phyloP scores from a whole-genome alignment of 2,113 vertebrate species.

The Cyanoderma ruficeps region DNA sequence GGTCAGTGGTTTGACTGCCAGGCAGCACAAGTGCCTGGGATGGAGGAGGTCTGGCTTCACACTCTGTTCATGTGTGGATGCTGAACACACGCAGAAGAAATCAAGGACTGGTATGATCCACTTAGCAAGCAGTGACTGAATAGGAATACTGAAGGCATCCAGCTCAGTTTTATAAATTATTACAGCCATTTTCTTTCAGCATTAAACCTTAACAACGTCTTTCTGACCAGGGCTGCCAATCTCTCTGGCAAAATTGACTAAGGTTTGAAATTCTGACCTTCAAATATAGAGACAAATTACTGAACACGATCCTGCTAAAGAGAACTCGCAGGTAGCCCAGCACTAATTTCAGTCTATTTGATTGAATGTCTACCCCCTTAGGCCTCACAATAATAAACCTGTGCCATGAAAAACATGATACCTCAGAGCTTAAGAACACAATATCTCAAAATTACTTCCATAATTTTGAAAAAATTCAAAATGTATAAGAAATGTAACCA shows the following conservation, averaged over 20 bases:
- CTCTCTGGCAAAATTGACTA: neutral
- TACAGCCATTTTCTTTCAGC: neutral
- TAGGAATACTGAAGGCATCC: neutral
- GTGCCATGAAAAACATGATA: neutral
- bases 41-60: neutral
- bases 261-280: neutral
- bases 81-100: neutral
- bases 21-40: neutral
- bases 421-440: neutral
- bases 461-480: neutral
- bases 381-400: neutral
- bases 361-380: neutral
- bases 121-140: neutral
- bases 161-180: neutral
- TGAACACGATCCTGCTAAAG: neutral
- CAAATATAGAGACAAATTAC: neutral
- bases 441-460: neutral
- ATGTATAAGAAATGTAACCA: neutral
- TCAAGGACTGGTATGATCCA: neutral
- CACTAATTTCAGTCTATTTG: neutral
- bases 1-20: neutral
- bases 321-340: neutral
- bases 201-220: neutral
- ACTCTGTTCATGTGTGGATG: rapidly evolving
- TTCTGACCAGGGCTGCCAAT: neutral